Conservation (phyloP, 2,888 invertebrate genomes). For the Phrixothrix hirtus region DNA sequence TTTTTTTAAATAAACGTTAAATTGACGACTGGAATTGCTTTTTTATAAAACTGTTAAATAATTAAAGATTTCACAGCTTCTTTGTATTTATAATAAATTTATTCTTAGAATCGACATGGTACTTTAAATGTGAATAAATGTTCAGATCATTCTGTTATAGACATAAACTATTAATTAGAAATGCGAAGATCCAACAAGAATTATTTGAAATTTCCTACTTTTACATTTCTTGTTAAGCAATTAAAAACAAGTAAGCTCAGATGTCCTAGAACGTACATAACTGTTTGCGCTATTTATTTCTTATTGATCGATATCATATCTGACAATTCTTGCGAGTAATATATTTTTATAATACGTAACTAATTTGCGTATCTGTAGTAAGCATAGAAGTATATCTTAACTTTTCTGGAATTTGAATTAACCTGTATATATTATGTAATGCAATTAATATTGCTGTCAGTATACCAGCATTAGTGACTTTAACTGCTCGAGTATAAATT, state of each 20-base stretch:
- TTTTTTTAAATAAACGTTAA: no score
- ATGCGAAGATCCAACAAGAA: not conserved
- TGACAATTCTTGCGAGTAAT: not conserved
- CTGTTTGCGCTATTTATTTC: constrained; percentile 3
- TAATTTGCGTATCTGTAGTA: constrained; percentile 6
- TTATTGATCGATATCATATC: constrained; percentile 6
- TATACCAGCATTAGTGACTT: constrained; percentile 1
- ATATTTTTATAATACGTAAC: not conserved
- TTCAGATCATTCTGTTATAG: no score
- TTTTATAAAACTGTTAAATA: no score
- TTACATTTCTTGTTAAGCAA: constrained; percentile 4
- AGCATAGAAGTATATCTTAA: no score
- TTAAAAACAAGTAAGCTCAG: constrained; percentile 6
- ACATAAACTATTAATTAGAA: not conserved
- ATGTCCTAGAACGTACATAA: not conserved
- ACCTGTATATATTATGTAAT: no score
- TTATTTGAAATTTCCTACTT: constrained; percentile 10
- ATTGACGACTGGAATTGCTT: no score
- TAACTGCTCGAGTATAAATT: not conserved
- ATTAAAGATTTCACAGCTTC: no score
- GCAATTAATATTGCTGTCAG: constrained; percentile 4
- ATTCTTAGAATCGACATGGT: no score
- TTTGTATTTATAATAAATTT: no score
- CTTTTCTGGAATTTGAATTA: no score
- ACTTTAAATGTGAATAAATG: no score